Conservation (phyloP, 1,140 invertebrate genomes). For the Neelides sp. region DNA sequence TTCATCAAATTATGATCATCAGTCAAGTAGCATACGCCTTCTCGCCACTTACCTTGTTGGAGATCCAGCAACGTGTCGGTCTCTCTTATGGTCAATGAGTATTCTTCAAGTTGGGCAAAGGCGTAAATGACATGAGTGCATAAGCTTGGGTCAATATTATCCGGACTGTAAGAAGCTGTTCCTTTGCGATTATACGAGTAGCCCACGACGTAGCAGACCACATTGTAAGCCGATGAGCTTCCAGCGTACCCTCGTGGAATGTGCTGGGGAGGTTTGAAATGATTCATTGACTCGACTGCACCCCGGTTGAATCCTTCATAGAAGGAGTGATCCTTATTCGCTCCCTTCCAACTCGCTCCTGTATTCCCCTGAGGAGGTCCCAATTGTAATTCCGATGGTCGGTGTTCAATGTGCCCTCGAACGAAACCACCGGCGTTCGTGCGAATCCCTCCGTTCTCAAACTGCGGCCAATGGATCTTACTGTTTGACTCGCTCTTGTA, state of each 20-base stretch:
- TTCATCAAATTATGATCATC: neutral
- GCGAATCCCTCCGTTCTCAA: neutral
- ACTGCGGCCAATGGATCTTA: neutral
- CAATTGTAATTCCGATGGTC: neutral
- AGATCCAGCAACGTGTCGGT: slow-evolving; percentile 75
- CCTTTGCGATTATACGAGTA: slow-evolving; percentile 75
- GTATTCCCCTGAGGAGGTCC: neutral
- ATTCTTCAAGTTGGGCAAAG: slow-evolving; percentile 69
- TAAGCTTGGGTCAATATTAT: slow-evolving; percentile 61
- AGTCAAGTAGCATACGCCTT: neutral
- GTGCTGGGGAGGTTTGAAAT: neutral
- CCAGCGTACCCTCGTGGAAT: neutral
- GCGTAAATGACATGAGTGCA: slow-evolving; percentile 83
- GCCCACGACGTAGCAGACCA: slow-evolving; percentile 76
- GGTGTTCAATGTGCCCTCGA: slow-evolving; percentile 16
- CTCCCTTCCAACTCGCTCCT: neutral
- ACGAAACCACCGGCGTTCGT: neutral
- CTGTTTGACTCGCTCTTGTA: too few species aligned
- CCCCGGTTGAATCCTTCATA: slow-evolving; percentile 4
- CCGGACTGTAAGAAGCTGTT: slow-evolving; percentile 70
- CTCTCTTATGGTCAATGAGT: slow-evolving; percentile 55
- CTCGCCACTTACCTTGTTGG: slow-evolving; percentile 57
- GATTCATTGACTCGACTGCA: slow-evolving; percentile 1
- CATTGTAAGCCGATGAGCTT: slow-evolving; percentile 36
- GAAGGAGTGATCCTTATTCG: neutral